Base-by-base conservation (phyloP, 2,888 invertebrate genomes). In the Galeopsomyia nigrocyanea region DNA sequence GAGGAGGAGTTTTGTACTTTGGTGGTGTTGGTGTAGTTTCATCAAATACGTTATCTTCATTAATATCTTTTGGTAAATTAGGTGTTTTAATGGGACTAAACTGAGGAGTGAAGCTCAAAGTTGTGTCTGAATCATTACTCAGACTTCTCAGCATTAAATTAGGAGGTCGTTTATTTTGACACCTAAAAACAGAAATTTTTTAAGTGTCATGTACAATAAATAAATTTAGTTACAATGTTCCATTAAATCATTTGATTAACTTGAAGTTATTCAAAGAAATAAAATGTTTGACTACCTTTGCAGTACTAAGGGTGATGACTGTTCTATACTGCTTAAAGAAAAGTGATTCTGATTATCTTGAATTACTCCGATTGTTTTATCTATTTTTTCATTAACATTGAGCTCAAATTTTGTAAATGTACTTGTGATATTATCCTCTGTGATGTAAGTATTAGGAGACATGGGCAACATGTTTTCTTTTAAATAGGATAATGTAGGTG, bases 11-110 rank as follows among this genome's bases (percentile, higher is more conserved):
- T 62, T 78, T 80, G 67, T 79, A 83, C 65, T 77, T 79, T 22
- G 83, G 80, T 7, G 83, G 83, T 5, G 83, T 82, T 5, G 83
- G 84, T 13, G 83, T 84, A 64, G 78, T 78, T 60, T 83, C 81
- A 31, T 82, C 82, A 73, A 79, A 82, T 1, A 78, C 66, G 47
- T 80, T 80, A 69, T 83, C 79, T 71, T 83, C 82, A 31, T 82
- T 81, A 55, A 82, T 76, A 51, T 81, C 78, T 7, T 77, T 16
- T 17, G 81, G 80, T 9, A 82, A 77, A 72, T 81, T 77, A 16
- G 84, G 83, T 16, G 84, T 80, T 66, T 78, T 77, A 16, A 78
- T 71, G 39, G 85, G 80, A 77, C 79, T 81, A 71, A 81, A 85
- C 71, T 84, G 79, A n/a, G 82, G 81, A 39, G 76, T 75, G 51